phyloP scores from a whole-genome alignment of 2,113 vertebrate genomes.

The Rhinichthys klamathensis region DNA sequence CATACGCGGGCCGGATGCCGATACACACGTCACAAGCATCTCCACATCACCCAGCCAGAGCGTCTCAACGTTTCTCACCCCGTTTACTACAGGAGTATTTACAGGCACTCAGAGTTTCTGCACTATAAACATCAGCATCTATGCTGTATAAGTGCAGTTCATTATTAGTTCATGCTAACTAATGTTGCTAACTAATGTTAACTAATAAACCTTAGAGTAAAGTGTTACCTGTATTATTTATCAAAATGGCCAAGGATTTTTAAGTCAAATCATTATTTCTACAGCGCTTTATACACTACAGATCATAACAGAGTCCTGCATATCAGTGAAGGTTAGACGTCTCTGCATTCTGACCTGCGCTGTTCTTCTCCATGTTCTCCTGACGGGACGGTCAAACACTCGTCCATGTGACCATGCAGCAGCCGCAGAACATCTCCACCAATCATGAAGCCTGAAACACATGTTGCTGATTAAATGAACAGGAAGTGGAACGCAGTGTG shows the following conservation, averaged over 20 bases:
- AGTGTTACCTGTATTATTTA: too few relatives aligned
- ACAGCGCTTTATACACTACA: too few relatives aligned
- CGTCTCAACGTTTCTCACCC: not conserved
- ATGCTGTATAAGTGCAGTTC: not conserved
- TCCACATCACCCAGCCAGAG: not conserved
- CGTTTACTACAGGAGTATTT: not conserved
- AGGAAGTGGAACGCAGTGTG: not conserved
- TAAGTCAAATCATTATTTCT: too few relatives aligned
- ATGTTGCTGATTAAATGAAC: not conserved
- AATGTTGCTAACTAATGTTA: too few relatives aligned
- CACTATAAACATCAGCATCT: not conserved
- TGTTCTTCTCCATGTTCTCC: slow-evolving; percentile 94
- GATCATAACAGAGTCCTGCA: too few relatives aligned
- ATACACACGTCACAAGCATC: not conserved
- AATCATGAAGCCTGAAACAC: slow-evolving; percentile 86
- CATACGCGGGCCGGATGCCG: not conserved
- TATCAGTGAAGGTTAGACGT: not conserved
- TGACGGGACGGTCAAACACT: slow-evolving; percentile 93
- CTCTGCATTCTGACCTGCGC: slow-evolving; percentile 79
- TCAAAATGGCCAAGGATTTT: too few relatives aligned
- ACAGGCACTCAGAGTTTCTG: not conserved
- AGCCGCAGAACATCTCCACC: slow-evolving; percentile 93
- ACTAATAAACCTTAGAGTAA: too few relatives aligned
- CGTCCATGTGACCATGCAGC: slow-evolving; percentile 95
- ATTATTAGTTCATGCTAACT: too few relatives aligned